A percentile compares a stretch with the other conserved stretches of the same genome.
Conservation (phyloP, 92 coral and sea anemone genomes). For the Porites evermanni region DNA sequence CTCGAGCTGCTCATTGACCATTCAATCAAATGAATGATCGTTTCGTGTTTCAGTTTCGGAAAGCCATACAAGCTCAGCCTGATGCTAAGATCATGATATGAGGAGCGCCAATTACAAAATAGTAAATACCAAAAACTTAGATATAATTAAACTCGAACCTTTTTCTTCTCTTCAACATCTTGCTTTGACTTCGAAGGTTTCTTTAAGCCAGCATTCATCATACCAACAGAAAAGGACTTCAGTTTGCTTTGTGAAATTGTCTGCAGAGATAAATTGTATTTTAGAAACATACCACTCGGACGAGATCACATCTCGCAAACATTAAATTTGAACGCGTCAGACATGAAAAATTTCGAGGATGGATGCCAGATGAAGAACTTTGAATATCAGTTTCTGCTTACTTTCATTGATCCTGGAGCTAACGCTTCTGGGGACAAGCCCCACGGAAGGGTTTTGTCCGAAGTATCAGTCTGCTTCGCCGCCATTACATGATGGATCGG, state of each 20-base stretch:
- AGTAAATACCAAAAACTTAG: too few species aligned
- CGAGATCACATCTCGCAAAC: too few species aligned
- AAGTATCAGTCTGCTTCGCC: constrained; percentile 63
- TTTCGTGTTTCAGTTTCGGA: too few species aligned
- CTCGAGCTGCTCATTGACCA: too few species aligned
- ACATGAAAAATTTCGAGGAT: not conserved
- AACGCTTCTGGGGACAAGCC: constrained; percentile 91
- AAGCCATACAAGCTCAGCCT: too few species aligned
- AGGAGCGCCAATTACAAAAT: too few species aligned
- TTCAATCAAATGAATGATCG: too few species aligned
- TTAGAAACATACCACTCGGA: too few species aligned
- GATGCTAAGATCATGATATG: too few species aligned
- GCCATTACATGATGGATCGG: constrained; percentile 62
- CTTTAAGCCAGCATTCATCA: constrained; percentile 85
- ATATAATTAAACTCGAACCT: constrained; percentile 47
- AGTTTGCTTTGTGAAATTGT: constrained; percentile 87
- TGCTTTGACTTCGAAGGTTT: constrained; percentile 90
- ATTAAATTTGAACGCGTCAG: not conserved
- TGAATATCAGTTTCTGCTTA: constrained; percentile 10
- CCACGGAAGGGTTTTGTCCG: constrained; percentile 84
- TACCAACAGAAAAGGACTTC: constrained; percentile 85
- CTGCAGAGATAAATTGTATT: constrained; percentile 40
- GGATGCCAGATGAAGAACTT: not conserved
- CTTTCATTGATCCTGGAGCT: constrained; percentile 93
- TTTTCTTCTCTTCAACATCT: constrained; percentile 87